Evolutionary conservation across 2,888 invertebrate species (phyloP).

Genomic region (Drymonia ruficornis): DNA sequence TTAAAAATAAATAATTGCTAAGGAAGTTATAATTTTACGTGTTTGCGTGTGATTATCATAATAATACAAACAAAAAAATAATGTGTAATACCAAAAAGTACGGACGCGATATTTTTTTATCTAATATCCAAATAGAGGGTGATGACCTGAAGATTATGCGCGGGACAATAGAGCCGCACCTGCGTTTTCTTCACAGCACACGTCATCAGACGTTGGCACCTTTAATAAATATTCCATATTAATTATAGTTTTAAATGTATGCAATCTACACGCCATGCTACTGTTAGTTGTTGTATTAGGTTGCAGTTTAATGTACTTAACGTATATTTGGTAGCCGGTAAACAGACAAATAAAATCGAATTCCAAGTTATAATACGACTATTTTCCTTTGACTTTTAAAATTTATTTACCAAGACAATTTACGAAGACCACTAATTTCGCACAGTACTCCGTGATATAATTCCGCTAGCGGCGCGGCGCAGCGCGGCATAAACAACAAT

Average conservation of each 20-base stretch:
- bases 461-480: not conserved
- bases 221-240: not conserved
- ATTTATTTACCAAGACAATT: no score
- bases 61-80: conserved; percentile 33
- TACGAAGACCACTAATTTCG: not conserved
- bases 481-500: not conserved
- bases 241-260: no score
- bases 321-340: no score
- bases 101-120: conserved; percentile 23
- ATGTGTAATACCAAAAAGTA: conserved; percentile 16
- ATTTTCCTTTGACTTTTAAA: no score
- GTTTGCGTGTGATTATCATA: conserved; percentile 29
- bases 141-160: conserved; percentile 23
- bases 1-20: conserved; percentile 44
- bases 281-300: no score
- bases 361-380: no score
- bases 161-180: not conserved
- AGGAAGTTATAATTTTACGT: conserved; percentile 26
- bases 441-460: not conserved
- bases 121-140: conserved; percentile 34
- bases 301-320: no score
- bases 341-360: not conserved
- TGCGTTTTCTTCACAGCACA: not conserved
- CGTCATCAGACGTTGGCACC: not conserved
- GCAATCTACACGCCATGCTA: no score